Percentiles rank a stretch among this genome's conserved stretches.
These are phyloP conservation scores for Scolanthus callimorphus DNA, from an alignment of 92 coral and sea anemone species.

Conservation along the genomic window DNA sequence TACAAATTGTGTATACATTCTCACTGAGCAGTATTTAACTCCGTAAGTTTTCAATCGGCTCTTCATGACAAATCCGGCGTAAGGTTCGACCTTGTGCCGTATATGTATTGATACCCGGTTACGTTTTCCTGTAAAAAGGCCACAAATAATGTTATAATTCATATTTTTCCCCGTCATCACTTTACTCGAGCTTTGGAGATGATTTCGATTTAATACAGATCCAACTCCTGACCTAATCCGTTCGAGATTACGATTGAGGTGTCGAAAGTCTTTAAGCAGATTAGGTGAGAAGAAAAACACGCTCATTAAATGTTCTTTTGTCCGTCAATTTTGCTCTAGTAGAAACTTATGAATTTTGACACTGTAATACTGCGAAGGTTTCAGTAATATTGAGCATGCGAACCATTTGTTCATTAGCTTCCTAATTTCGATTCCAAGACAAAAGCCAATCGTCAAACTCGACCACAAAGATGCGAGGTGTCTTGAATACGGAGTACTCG, in stretches of 20 bases:
- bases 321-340: neutral
- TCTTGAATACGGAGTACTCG: neutral
- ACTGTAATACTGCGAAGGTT: too few relatives aligned
- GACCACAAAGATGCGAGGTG: neutral
- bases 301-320: constrained; percentile 17
- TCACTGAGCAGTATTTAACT: too few relatives aligned
- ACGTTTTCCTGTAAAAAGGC: neutral
- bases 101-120: too few relatives aligned
- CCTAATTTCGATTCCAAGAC: too few relatives aligned
- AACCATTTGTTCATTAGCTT: too few relatives aligned
- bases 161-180: neutral
- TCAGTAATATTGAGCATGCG: too few relatives aligned
- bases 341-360: neutral
- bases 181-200: neutral
- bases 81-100: too few relatives aligned
- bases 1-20: too few relatives aligned
- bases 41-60: too few relatives aligned
- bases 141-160: too few relatives aligned
- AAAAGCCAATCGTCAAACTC: neutral
- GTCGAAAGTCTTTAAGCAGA: constrained; percentile 18
- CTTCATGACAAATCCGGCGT: too few relatives aligned
- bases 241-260: constrained; percentile 1
- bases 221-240: neutral
- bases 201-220: neutral
- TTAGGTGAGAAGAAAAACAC: neutral